phyloP scores from a whole-genome alignment of 2,888 invertebrate genomes.

The Falcaria lacertinaria region DNA sequence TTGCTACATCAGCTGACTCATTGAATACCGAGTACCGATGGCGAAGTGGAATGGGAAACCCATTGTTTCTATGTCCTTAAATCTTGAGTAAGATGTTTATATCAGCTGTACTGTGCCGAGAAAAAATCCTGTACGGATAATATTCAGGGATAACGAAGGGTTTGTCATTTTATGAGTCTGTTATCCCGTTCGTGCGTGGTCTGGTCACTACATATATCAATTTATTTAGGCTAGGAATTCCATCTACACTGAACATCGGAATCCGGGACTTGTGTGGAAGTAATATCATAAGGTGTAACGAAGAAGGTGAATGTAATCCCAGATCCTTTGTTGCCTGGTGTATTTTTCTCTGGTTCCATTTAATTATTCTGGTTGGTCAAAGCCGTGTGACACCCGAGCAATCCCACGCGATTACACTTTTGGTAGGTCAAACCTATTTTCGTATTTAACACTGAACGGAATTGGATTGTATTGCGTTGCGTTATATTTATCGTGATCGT shows the following conservation, averaged over 20 bases:
- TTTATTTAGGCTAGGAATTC: background rate
- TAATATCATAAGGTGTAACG: background rate
- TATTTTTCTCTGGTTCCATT: conserved; percentile 52
- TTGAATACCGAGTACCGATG: conserved; percentile 39
- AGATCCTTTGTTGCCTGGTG: conserved; percentile 11
- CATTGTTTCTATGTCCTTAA: conserved; percentile 64
- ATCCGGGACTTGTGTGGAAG: background rate
- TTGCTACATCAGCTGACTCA: conserved; percentile 75
- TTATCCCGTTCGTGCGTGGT: background rate
- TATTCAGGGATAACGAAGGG: background rate
- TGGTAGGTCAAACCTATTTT: conserved; percentile 59
- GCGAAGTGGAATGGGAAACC: conserved; percentile 59
- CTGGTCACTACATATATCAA: background rate
- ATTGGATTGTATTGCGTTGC: conserved; percentile 28
- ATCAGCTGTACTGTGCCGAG: background rate
- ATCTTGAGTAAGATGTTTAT: conserved; percentile 32
- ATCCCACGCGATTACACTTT: conserved; percentile 51
- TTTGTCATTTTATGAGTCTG: background rate
- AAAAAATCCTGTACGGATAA: background rate
- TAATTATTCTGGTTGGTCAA: conserved; percentile 59
- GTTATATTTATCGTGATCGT: conserved; percentile 27
- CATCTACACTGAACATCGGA: background rate
- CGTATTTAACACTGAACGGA: conserved; percentile 48
- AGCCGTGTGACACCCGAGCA: conserved; percentile 58
- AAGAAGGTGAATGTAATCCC: background rate